Evolutionary conservation across 30 jellyfish, hydroid and myxozoan species (phyloP).

Genomic region (Aurelia aurita): DNA sequence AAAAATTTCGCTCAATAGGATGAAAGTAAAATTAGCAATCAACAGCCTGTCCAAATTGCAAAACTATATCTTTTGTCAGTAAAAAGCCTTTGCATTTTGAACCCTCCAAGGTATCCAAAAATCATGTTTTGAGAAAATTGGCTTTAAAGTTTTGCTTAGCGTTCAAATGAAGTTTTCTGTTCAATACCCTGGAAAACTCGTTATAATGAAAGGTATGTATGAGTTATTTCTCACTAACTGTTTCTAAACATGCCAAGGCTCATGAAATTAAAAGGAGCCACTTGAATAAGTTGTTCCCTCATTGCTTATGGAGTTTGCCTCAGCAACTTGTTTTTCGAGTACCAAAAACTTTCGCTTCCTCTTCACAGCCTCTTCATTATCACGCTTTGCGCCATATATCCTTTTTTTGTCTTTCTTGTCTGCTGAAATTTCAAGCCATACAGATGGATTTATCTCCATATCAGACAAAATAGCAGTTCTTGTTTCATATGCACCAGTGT

Average conservation of each 20-base stretch:
- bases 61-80: too few relatives aligned
- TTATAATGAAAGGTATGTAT: too few relatives aligned
- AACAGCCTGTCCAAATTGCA: too few relatives aligned
- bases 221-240: background rate
- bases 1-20: too few relatives aligned
- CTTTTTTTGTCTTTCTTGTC: background rate
- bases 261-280: background rate
- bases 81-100: too few relatives aligned
- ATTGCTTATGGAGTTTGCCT: background rate
- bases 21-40: too few relatives aligned
- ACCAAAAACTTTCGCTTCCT: background rate
- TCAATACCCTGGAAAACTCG: too few relatives aligned
- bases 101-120: too few relatives aligned
- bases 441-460: background rate
- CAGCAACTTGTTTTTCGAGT: background rate
- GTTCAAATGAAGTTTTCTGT: too few relatives aligned
- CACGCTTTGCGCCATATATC: slow-evolving; percentile 3
- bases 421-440: slow-evolving; percentile 8
- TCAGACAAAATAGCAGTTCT: background rate
- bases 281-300: background rate
- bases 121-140: too few relatives aligned
- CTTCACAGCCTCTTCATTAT: background rate
- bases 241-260: background rate
- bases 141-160: too few relatives aligned
- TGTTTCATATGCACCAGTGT: background rate